Base-by-base conservation (phyloP, 2,888 invertebrate genomes). In the Ophraella communa region DNA sequence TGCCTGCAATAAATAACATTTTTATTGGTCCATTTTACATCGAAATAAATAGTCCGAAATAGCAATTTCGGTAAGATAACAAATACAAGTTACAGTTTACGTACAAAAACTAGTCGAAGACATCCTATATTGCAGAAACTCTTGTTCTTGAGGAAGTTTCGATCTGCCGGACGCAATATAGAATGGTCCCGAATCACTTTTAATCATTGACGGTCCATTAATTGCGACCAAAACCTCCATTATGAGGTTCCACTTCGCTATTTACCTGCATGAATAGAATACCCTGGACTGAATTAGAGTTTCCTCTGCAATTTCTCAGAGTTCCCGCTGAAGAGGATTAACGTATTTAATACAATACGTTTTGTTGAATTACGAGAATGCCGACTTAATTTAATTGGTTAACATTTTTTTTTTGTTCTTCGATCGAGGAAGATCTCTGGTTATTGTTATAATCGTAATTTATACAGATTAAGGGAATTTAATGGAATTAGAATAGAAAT, bases 201-300 rank as follows among this genome's bases (percentile, higher is more conserved):
- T 72, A 76, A 75, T 76, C 74, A 76, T 72, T 70, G 70, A 73
- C 73, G 72, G 69, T 70, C 71, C 74, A 75, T 76, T 76, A 76
- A 76, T 75, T 72, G 73, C 72, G 65, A 71, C 68, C 71, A 66
- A 69, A 71, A 69, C 65, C 73, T 64, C 70, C 64, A 73, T 73
- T 71, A 74, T 72, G 68, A 74, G n/a, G 65, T 68, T 68, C 66
- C 70, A 64, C 70, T 69, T 62, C 10, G 44, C 70, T 71, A 70
- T 70, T 71, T 71, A 73, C 72, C 72, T 73, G 71, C 71, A 65
- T 67, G 70, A 71, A 71, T 71, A 64, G 68, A 67, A 67, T 65
- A 62, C 64, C 56, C 49, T 27, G 49, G 64, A 58, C 58, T 53
- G 52, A 65, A 68, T 66, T 59, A 58, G 62, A 63, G 57, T 65